Percentiles rank a stretch among this genome's conserved stretches.
These are phyloP conservation scores for Hirudo medicinalis DNA, from an alignment of 1,140 invertebrate genomes.

Conservation along the genomic window DNA sequence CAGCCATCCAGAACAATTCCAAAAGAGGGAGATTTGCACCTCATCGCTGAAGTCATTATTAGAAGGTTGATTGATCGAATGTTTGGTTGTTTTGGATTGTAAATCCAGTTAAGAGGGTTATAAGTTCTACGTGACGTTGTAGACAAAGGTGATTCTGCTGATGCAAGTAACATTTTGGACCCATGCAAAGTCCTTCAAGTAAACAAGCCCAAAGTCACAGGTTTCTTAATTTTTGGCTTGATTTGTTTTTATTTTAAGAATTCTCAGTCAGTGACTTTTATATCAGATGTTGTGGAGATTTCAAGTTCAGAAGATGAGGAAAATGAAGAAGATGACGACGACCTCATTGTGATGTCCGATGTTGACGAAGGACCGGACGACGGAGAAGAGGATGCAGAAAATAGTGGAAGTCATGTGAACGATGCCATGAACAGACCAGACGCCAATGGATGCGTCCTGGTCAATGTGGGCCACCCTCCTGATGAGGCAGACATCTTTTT, in stretches of 20 bases:
- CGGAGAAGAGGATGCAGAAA: conserved; percentile 53
- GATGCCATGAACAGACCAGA: conserved; percentile 76
- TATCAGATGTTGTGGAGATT: conserved; percentile 32
- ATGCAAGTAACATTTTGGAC: neutral
- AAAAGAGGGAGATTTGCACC: conserved; percentile 29
- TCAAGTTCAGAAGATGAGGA: conserved; percentile 49
- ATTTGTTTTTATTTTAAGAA: conserved; percentile 1
- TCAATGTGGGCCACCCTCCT: conserved; percentile 88
- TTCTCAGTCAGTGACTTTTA: neutral
- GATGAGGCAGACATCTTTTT: conserved; percentile 84
- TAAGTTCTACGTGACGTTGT: neutral
- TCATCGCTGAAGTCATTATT: conserved; percentile 36
- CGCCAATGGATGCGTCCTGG: conserved; percentile 74
- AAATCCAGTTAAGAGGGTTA: conserved; percentile 13
- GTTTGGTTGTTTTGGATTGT: neutral
- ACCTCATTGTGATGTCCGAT: conserved; percentile 8
- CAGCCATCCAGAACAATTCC: conserved; percentile 23
- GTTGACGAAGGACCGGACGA: conserved; percentile 29
- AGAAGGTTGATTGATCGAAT: conserved; percentile 28
- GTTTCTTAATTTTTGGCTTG: no score
- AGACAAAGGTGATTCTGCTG: conserved; percentile 8
- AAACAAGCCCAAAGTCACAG: neutral
- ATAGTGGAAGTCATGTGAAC: conserved; percentile 41
- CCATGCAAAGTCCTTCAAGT: neutral
- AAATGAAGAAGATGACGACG: conserved; percentile 27